Percentiles rank a stretch among this genome's conserved stretches.
phyloP scores from a whole-genome alignment of 2,797 vertebrate genomes.

The Apogon hyalosoma region DNA sequence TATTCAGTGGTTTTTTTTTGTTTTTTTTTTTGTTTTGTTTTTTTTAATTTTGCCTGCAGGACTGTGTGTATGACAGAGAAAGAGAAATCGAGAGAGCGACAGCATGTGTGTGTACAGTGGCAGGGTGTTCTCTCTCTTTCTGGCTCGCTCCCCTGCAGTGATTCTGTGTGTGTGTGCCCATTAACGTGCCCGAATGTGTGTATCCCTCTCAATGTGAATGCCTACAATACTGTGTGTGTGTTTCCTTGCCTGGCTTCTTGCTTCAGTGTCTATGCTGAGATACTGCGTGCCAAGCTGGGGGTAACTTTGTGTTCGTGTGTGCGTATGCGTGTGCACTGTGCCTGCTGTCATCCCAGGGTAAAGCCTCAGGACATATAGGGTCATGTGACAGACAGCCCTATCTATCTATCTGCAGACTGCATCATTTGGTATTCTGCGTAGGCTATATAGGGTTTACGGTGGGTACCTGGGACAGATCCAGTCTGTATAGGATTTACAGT shows the following conservation, averaged over 20 bases:
- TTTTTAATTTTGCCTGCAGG: slow-evolving; percentile 50
- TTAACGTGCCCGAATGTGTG: slow-evolving; percentile 65
- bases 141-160: slow-evolving; percentile 69
- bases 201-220: slow-evolving; percentile 52
- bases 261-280: slow-evolving; percentile 57
- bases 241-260: slow-evolving; percentile 36
- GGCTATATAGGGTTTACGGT: too few relatives aligned
- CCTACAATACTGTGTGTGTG: slow-evolving; percentile 34
- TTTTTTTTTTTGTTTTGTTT: too few relatives aligned
- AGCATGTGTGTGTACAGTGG: slow-evolving; percentile 51
- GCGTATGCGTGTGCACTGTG: slow-evolving; percentile 18
- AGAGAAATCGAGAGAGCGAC: slow-evolving; percentile 45
- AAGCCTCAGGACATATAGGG: slow-evolving; percentile 80
- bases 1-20: slow-evolving; percentile 61
- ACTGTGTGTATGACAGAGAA: slow-evolving; percentile 41
- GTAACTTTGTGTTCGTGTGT: slow-evolving; percentile 39
- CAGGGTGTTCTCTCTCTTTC: slow-evolving; percentile 50
- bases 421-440: slow-evolving; percentile 85
- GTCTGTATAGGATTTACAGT: too few relatives aligned
- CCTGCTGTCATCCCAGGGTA: slow-evolving; percentile 78
- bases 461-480: too few relatives aligned
- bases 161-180: slow-evolving; percentile 70
- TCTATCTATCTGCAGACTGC: slow-evolving; percentile 81
- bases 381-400: slow-evolving; percentile 79
- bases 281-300: slow-evolving; percentile 59